Percentiles rank a stretch among this genome's conserved stretches.
Evolutionary conservation across 2,888 invertebrate genomes (phyloP).

Genomic region (Automeris io): DNA sequence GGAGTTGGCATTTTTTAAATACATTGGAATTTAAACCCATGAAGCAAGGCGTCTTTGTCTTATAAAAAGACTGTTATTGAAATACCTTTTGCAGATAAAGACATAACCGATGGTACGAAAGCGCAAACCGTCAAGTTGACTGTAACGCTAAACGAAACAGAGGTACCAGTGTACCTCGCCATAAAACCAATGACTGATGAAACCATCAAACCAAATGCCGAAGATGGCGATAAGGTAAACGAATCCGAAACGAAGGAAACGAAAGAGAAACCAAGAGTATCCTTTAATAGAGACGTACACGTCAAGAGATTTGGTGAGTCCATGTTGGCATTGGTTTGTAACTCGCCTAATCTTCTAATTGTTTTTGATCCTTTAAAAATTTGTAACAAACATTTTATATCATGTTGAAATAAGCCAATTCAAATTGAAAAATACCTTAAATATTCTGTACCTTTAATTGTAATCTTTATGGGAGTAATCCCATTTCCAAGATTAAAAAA

Average conservation of each 20-base stretch:
- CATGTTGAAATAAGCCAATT: too few species aligned
- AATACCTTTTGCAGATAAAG: constrained; percentile 51
- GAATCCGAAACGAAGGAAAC: constrained; percentile 61
- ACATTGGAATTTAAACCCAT: too few species aligned
- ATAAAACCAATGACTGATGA: constrained; percentile 64
- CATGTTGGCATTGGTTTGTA: constrained; percentile 2
- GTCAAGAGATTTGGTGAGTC: constrained; percentile 92
- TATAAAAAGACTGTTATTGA: constrained; percentile 11
- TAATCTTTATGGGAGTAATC: too few species aligned
- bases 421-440: too few species aligned
- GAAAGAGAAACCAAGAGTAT: constrained; percentile 81
- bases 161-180: constrained; percentile 65
- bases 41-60: neutral
- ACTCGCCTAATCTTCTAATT: constrained; percentile 3
- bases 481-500: too few species aligned
- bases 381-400: neutral
- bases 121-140: constrained; percentile 42
- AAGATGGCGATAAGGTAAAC: constrained; percentile 51
- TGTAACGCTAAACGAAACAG: constrained; percentile 32
- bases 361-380: constrained; percentile 6
- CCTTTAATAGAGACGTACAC: constrained; percentile 94
- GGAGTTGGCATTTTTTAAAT: too few species aligned
- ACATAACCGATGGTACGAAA: constrained; percentile 50
- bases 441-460: too few species aligned
- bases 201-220: constrained; percentile 54